Evolutionary conservation across 2,113 vertebrate species (phyloP).

Genomic region (Sceloporus undulatus): DNA sequence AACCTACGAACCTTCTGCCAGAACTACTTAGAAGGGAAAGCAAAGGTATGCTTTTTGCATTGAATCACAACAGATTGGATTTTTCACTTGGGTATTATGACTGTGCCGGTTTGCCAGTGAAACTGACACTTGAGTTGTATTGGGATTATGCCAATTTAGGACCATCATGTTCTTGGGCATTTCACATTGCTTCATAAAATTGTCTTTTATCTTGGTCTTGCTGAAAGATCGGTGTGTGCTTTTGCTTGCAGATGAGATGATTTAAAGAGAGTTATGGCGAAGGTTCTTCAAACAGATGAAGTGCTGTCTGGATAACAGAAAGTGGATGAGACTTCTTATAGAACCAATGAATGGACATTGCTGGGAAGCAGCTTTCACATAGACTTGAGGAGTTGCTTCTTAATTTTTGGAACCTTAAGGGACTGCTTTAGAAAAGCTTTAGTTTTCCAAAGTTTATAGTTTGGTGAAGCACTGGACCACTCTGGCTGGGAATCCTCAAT

Average conservation of each 20-base stretch:
- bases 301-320: no score
- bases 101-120: no score
- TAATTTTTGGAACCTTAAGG: no score
- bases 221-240: background rate
- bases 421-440: background rate
- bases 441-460: no score
- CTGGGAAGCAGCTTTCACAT: background rate
- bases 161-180: background rate
- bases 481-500: no score
- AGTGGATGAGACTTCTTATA: background rate
- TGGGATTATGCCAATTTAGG: background rate
- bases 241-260: background rate
- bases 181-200: background rate
- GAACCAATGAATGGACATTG: background rate
- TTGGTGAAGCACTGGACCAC: no score
- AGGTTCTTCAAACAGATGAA: background rate
- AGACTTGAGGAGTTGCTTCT: background rate
- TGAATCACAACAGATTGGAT: background rate
- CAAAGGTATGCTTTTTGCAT: constrained; percentile 81
- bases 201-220: background rate
- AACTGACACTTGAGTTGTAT: background rate
- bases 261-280: background rate
- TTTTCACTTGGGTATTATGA: background rate
- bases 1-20: constrained; percentile 82
- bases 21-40: constrained; percentile 83